These are phyloP conservation scores for Drosophila mulleri DNA, from an alignment of 2,888 invertebrate species.

Conservation along the genomic window DNA sequence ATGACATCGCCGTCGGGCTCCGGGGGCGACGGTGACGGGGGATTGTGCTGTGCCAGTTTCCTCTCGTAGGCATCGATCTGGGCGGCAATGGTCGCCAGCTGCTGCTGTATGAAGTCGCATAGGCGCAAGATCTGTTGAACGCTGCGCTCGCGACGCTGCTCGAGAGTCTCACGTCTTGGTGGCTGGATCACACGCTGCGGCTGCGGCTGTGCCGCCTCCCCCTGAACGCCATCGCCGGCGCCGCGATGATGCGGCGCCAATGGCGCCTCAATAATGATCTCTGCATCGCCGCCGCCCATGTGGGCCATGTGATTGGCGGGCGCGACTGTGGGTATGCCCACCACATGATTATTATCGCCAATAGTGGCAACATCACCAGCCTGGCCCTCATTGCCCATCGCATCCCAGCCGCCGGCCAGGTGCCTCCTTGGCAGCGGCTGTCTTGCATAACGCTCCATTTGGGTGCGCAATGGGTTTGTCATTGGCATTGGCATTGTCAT, in stretches of 20 bases:
- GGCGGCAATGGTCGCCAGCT: conserved; percentile 28
- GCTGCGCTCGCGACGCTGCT: conserved; percentile 45
- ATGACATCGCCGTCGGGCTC: conserved; percentile 55
- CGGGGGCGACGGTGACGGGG: conserved; percentile 20
- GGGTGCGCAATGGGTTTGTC: not conserved
- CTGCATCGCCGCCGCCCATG: conserved; percentile 56
- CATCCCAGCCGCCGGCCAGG: conserved; percentile 1
- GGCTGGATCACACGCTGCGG: conserved; percentile 38
- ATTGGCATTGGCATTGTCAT: conserved; percentile 8
- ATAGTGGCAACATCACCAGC: conserved; percentile 41
- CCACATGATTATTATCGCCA: conserved; percentile 45
- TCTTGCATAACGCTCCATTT: conserved; percentile 16
- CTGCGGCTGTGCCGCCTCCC: conserved; percentile 7
- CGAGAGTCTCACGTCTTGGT: conserved; percentile 35
- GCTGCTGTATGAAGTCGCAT: conserved; percentile 42
- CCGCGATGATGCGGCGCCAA: conserved; percentile 26
- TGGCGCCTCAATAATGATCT: conserved; percentile 19
- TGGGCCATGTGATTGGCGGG: conserved; percentile 31
- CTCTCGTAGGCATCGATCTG: conserved; percentile 34
- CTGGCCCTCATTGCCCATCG: conserved; percentile 16
- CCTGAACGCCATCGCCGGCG: conserved; percentile 40
- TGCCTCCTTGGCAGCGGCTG: conserved; percentile 11
- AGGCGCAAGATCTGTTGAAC: conserved; percentile 39
- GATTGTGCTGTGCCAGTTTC: conserved; percentile 22
- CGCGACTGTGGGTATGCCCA: conserved; percentile 36